phyloP scores from a whole-genome alignment of 2,797 vertebrate species.

The Lemur catta region DNA sequence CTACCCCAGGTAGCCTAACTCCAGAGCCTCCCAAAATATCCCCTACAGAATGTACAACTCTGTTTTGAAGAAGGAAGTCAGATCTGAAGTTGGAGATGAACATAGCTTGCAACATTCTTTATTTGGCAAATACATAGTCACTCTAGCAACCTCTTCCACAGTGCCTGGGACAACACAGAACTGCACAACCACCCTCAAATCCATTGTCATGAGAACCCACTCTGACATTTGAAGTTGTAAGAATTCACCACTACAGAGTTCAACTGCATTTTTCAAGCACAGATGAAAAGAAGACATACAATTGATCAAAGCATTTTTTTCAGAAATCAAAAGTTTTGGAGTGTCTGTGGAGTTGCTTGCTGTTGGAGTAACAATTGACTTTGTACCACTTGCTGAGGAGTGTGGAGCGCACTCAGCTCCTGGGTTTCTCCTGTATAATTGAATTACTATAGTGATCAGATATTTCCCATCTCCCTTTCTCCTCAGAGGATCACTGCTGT shows the following conservation, averaged over 20 bases:
- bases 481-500: neutral
- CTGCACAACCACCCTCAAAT: neutral
- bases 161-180: neutral
- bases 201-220: neutral
- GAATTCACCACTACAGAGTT: neutral
- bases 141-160: neutral
- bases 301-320: neutral
- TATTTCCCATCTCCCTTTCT: neutral
- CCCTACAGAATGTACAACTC: neutral
- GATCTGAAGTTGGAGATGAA: neutral
- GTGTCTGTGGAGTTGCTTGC: neutral
- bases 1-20: neutral
- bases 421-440: neutral
- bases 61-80: neutral
- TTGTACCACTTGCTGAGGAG: neutral
- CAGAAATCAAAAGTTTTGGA: neutral
- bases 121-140: neutral
- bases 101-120: neutral
- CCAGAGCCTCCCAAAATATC: neutral
- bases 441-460: neutral
- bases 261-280: neutral
- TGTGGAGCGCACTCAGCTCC: neutral
- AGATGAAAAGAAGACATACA: neutral
- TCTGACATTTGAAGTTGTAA: neutral
- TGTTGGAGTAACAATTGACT: neutral